Evolutionary conservation across 2,888 invertebrate genomes (phyloP), one percentile per base, ranked within the genome.

Genomic region (Dryobota labecula): DNA sequence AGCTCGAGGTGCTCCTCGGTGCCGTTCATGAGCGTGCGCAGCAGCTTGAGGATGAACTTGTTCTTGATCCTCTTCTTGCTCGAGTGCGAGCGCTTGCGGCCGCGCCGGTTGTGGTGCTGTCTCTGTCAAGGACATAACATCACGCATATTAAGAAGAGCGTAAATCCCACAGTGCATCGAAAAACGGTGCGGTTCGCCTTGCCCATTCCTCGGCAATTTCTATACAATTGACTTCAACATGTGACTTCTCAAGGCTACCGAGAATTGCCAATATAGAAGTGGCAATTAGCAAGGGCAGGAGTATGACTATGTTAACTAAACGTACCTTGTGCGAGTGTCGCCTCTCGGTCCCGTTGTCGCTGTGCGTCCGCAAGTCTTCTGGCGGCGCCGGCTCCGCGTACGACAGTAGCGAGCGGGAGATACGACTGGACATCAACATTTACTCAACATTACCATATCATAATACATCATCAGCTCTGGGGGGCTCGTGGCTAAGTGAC

Each of bases 391-490:
- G 47, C 24, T 87, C 87, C 2, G 83, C 33, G 82, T 86, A 84
- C 2, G 94, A 92, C 41, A 94, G 85, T 0, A 95, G 91, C 0
- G 95, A 95, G 27, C 95, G 94, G 0, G 94, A 94, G 41, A 91
- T 90, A 2, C 95, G 92, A 0, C 94, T 61, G n/a, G 0, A 49
- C n/a, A 33, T 11, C 15, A n/a, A 33, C 13, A 49, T n/a, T 47
- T 11, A 11, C 49, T 24, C 24, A 27, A 47, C 47, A 58, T 38
- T 57, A 18, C 11, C 38, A 6, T 38, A 24, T 24, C 33, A 8
- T n/a, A 1, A 2, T 7, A 33, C 13, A 56, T 8, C 13, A 8
- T 15, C 15, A 36, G 15, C 20, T 33, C 13, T 7, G 20, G 9
- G 30, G n/a, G 33, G 13, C 20, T 56, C 13, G 33, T 7, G n/a